These are phyloP conservation scores for Alectura lathami DNA, from an alignment of 2,113 vertebrate genomes.

Conservation along the genomic window DNA sequence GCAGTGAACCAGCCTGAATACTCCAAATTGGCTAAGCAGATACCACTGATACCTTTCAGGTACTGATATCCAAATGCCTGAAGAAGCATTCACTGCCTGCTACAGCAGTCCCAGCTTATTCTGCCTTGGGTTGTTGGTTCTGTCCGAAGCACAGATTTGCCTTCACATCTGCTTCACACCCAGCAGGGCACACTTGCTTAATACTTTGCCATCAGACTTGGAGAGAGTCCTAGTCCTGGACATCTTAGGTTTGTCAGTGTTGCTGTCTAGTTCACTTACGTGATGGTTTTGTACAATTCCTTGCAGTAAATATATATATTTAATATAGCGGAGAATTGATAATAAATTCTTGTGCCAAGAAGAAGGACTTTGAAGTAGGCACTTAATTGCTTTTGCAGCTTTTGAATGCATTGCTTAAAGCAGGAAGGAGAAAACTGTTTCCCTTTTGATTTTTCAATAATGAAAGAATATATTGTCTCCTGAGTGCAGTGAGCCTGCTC, in stretches of 20 bases:
- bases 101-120: neutral
- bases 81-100: neutral
- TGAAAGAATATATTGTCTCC: neutral
- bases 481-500: neutral
- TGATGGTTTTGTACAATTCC: neutral
- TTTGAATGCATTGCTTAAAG: neutral
- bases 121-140: neutral
- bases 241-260: accelerated
- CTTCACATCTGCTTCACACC: neutral
- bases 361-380: neutral
- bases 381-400: neutral
- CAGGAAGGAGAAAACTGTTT: neutral
- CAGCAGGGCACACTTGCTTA: neutral
- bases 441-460: neutral
- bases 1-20: neutral
- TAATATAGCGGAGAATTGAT: neutral
- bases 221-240: neutral
- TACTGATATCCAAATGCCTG: neutral
- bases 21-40: neutral
- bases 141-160: neutral
- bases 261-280: neutral
- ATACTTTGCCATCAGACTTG: neutral
- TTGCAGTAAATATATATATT: neutral
- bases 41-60: neutral
- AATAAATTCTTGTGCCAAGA: neutral